These are phyloP conservation scores for Leptoclinus maculatus DNA, from an alignment of 2,797 vertebrate genomes.

Conservation along the genomic window DNA sequence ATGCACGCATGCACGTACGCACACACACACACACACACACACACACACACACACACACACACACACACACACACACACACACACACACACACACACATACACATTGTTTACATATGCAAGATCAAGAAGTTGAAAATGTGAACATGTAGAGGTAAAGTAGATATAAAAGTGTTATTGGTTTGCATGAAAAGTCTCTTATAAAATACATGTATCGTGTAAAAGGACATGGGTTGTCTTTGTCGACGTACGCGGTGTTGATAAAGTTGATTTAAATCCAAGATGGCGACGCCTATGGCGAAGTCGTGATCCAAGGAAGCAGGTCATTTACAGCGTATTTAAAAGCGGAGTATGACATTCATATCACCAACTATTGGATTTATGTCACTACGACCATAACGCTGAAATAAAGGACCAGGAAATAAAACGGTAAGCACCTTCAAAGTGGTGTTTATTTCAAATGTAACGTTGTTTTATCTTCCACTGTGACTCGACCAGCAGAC, in stretches of 20 bases:
- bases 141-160: neutral
- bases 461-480: neutral
- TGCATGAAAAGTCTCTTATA: neutral
- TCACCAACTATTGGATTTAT: neutral
- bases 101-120: neutral
- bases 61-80: neutral
- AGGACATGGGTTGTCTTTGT: conserved; percentile 28
- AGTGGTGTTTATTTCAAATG: neutral
- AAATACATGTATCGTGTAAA: neutral
- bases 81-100: neutral
- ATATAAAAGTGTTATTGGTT: neutral
- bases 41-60: neutral
- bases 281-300: conserved; percentile 72
- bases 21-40: neutral
- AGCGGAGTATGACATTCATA: neutral
- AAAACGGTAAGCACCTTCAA: conserved; percentile 40
- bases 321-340: conserved; percentile 18
- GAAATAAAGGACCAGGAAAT: conserved; percentile 31
- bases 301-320: conserved; percentile 46
- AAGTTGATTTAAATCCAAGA: conserved; percentile 82
- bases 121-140: neutral
- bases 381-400: neutral
- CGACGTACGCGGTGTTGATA: conserved; percentile 57
- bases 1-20: neutral
- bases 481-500: neutral